Evolutionary conservation across 2,113 vertebrate genomes (phyloP).

Genomic region (Bubo bubo): DNA sequence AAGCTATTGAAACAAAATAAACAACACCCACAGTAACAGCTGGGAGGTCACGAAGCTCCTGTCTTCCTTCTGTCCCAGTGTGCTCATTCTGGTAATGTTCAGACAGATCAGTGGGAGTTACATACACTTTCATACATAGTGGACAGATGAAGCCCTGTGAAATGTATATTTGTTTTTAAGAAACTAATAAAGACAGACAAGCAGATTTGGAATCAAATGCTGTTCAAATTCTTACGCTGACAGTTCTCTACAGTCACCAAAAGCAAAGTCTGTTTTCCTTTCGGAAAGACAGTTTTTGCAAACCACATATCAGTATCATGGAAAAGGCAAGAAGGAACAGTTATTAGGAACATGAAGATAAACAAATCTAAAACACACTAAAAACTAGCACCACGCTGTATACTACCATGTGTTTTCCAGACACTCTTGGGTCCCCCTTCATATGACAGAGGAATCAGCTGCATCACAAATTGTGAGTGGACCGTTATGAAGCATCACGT

Average conservation of each 20-base stretch:
- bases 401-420: not conserved
- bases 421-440: not conserved
- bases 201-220: not conserved
- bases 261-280: conserved; percentile 6
- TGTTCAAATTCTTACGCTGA: not conserved
- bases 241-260: not conserved
- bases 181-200: conserved; percentile 5
- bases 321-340: not conserved
- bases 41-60: conserved; percentile 66
- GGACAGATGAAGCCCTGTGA: conserved; percentile 85
- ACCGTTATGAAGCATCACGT: not conserved
- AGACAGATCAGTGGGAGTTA: conserved; percentile 76
- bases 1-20: conserved; percentile 70
- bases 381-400: not conserved
- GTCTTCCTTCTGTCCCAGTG: conserved; percentile 65
- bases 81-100: conserved; percentile 79
- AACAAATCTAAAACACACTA: not conserved
- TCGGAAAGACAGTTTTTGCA: not conserved
- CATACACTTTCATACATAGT: conserved; percentile 79
- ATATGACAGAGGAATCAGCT: not conserved
- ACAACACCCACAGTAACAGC: conserved; percentile 74
- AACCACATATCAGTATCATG: not conserved
- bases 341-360: not conserved
- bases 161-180: conserved; percentile 68
- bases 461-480: not conserved